Evolutionary conservation across 2,113 vertebrate genomes (phyloP), one percentile per base, ranked within the genome.

Genomic region (Geococcyx californianus): DNA sequence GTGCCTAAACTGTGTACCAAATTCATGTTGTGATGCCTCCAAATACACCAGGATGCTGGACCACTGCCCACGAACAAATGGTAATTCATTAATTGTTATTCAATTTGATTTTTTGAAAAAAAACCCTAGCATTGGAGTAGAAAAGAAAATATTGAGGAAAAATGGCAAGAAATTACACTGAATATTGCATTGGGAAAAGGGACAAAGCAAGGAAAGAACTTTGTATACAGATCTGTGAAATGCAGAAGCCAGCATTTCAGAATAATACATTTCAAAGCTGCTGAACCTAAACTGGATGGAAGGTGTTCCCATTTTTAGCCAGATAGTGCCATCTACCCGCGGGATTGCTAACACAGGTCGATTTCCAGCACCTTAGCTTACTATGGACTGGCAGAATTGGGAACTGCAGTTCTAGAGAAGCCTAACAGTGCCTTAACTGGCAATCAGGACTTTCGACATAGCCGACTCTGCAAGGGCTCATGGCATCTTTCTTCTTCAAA

Each of bases 371-470:
- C 20, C 33, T 60, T 76, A 66, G 4, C 9, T 87, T 73, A 21
- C 7, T 29, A 4, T 20, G 67, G 24, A 15, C 16, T 40, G 29
- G 6, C 16, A 80, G 15, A 10, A 36, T 21, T 49, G 36, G 70
- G 95, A 63, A 6, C 11, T 74, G 6, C 17, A 29, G 6, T 19
- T 89, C 13, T 45, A 68, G 31, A 45, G 42, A 77, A 26, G 18
- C 24, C 25, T 40, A 44, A 34, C 1, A 1, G 44, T 69, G 19
- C 20, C 54, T 29, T 16, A 74, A 36, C 7, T 28, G n/a, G 8
- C 16, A n/a, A 69, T 9, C n/a, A 52, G 0, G 1, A 40, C 10
- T 33, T 13, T n/a, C 45, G 6, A 20, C 62, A 40, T 11, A 13
- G 33, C 47, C 79, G 56, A 75, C 28, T 28, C 29, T 40, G 5